A percentile compares a stretch with the other conserved stretches of the same genome.
Conservation (phyloP, 1,140 invertebrate species). For the Tyrophagus putrescentiae region DNA sequence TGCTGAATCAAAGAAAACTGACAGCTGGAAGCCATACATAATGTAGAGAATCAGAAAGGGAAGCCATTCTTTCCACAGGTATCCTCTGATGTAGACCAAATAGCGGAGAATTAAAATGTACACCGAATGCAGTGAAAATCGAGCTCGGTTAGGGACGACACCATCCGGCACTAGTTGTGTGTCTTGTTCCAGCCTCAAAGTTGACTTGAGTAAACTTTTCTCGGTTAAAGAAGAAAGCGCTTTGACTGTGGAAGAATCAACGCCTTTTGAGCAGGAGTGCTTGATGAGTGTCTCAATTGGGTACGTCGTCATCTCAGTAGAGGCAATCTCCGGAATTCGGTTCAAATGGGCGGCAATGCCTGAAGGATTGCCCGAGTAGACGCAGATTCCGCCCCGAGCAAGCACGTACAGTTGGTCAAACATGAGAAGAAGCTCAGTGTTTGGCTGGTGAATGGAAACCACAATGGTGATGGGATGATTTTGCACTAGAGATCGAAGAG, state of each 20-base stretch:
- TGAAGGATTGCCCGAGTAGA: slow-evolving; percentile 28
- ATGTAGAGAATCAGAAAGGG: not conserved
- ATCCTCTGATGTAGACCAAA: not conserved
- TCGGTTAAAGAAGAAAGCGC: not conserved
- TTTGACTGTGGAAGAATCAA: not conserved
- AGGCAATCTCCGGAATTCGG: not conserved
- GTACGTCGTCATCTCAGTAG: not conserved
- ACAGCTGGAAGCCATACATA: not conserved
- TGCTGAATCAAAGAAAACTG: not conserved
- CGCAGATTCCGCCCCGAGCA: slow-evolving; percentile 26
- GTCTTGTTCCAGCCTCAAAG: not conserved
- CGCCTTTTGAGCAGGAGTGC: not conserved
- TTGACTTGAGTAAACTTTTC: not conserved
- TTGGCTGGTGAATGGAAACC: slow-evolving; percentile 92
- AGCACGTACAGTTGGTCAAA: slow-evolving; percentile 47
- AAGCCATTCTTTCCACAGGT: not conserved
- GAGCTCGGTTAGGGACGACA: not conserved
- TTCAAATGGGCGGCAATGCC: slow-evolving; percentile 14
- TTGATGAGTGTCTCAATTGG: slow-evolving; percentile 8
- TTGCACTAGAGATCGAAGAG: not conserved
- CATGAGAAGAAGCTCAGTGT: slow-evolving; percentile 82
- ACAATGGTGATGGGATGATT: slow-evolving; percentile 45
- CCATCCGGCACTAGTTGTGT: not conserved
- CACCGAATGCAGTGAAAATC: not conserved
- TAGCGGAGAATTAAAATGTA: not conserved